phyloP scores from a whole-genome alignment of 2,113 vertebrate genomes.

The Eonycteris spelaea region DNA sequence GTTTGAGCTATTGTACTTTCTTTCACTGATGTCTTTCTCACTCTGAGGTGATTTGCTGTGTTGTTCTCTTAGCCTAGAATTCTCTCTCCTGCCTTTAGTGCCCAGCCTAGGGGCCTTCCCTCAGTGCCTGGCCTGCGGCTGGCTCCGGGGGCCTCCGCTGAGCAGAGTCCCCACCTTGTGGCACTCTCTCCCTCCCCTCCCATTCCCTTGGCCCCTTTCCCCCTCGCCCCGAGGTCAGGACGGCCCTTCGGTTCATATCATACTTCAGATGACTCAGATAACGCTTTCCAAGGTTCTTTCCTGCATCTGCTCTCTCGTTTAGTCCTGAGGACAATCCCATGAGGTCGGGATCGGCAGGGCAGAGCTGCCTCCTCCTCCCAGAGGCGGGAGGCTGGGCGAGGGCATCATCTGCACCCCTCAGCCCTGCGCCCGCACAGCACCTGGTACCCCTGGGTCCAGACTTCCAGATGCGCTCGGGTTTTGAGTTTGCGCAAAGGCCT shows the following conservation, averaged over 20 bases:
- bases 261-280: no score
- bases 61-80: neutral
- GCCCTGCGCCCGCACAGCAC: neutral
- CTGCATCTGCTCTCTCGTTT: no score
- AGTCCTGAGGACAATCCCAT: no score
- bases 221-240: neutral
- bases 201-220: rapidly evolving
- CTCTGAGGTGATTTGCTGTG: neutral
- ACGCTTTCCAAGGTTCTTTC: no score
- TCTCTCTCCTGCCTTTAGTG: neutral
- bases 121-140: no score
- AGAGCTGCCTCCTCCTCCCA: no score
- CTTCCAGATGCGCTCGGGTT: neutral
- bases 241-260: neutral
- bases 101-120: no score
- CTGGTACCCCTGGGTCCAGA: neutral
- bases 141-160: no score
- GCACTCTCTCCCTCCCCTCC: neutral
- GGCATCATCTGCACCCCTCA: neutral
- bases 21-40: neutral
- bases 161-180: no score
- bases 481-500: neutral
- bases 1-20: neutral
- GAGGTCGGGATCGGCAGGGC: no score
- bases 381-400: no score